Evolutionary conservation across 2,888 invertebrate species (phyloP).

Genomic region (Hemicrepidius hirtus): DNA sequence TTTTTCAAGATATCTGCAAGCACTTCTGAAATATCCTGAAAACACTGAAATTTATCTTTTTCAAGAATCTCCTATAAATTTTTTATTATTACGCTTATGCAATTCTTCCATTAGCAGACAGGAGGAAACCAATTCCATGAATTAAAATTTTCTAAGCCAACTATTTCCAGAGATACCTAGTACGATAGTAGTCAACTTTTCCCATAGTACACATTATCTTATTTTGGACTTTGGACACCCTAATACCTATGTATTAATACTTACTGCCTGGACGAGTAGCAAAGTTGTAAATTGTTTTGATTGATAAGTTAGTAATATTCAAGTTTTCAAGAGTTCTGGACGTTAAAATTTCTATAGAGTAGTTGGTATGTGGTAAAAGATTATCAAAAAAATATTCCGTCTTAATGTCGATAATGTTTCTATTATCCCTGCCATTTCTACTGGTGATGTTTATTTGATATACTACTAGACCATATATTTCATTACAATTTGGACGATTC

Average conservation of each 20-base stretch:
- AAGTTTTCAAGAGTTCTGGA: slow-evolving; percentile 51
- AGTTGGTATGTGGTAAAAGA: slow-evolving; percentile 62
- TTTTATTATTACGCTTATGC: too few species aligned
- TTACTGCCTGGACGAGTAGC: slow-evolving; percentile 65
- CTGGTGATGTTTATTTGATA: slow-evolving; percentile 61
- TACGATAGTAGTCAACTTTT: too few species aligned
- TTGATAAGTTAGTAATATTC: slow-evolving; percentile 46
- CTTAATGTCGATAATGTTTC: slow-evolving; percentile 55
- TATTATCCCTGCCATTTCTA: slow-evolving; percentile 53
- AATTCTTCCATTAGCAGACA: too few species aligned
- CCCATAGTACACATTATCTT: too few species aligned
- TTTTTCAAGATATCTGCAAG: too few species aligned
- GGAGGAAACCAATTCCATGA: too few species aligned
- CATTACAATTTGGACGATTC: slow-evolving; percentile 62
- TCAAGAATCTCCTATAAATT: too few species aligned
- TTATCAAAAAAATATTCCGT: slow-evolving; percentile 60
- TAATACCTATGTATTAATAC: slow-evolving; percentile 41
- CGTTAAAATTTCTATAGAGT: slow-evolving; percentile 62
- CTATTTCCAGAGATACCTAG: too few species aligned
- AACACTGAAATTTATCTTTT: too few species aligned
- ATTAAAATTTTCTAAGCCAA: too few species aligned
- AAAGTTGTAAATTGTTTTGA: slow-evolving; percentile 58
- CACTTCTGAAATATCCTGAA: too few species aligned
- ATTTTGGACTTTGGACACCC: too few species aligned
- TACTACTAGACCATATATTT: slow-evolving; percentile 62